phyloP scores from a whole-genome alignment of 2,797 vertebrate species.

The Ataeniobius toweri region DNA sequence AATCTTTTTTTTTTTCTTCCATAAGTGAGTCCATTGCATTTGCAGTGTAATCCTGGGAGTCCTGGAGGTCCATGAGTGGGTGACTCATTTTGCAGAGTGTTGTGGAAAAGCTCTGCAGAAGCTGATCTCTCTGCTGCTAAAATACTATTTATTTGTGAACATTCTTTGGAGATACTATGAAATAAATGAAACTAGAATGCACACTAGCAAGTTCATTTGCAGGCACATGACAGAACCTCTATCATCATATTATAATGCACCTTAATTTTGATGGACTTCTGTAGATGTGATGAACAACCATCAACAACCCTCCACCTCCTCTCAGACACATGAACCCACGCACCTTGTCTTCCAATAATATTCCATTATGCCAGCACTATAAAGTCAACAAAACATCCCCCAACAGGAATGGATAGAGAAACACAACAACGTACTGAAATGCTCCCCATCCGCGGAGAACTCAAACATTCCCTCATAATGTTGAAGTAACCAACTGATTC shows the following conservation, averaged over 20 bases:
- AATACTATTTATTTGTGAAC: neutral
- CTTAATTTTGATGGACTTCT: neutral
- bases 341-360: no score
- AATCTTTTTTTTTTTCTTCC: neutral
- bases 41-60: conserved; percentile 4
- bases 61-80: neutral
- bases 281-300: neutral
- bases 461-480: no score
- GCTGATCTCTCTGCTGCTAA: neutral
- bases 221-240: neutral
- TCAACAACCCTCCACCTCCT: no score
- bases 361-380: no score
- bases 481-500: no score
- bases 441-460: no score
- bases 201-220: neutral
- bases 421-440: no score
- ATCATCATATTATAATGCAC: neutral
- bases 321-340: neutral
- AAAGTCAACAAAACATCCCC: neutral
- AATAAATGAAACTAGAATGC: neutral
- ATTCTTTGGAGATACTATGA: neutral
- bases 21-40: conserved; percentile 1
- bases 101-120: neutral
- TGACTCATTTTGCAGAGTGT: conserved; percentile 3
- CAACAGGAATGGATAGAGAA: neutral